Conservation (phyloP, 2,888 invertebrate species). For the Neoitamus cyanurus region DNA sequence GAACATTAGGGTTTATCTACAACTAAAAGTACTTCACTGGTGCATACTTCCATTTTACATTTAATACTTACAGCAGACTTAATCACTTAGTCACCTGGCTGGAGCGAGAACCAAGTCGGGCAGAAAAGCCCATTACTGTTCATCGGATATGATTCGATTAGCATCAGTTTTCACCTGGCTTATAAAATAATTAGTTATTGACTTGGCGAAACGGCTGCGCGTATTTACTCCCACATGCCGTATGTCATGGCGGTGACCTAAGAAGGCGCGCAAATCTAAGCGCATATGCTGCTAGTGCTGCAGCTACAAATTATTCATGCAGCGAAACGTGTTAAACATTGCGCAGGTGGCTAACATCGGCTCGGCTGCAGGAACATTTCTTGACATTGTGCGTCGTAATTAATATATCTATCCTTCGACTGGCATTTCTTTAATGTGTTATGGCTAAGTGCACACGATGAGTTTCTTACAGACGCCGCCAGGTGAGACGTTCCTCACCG, state of each 20-base stretch:
- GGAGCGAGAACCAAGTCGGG: neutral
- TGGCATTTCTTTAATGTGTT: slow-evolving; percentile 30
- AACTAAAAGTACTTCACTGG: no score
- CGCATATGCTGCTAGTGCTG: neutral
- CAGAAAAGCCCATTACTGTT: neutral
- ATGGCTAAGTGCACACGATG: slow-evolving; percentile 10
- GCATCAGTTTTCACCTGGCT: slow-evolving; percentile 14
- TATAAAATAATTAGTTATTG: slow-evolving; percentile 21
- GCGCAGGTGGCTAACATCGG: slow-evolving; percentile 20
- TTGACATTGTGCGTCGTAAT: slow-evolving; percentile 26
- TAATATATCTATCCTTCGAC: slow-evolving; percentile 14
- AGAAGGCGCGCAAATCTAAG: neutral
- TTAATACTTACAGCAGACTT: neutral
- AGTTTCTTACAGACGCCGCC: neutral
- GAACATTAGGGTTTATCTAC: no score
- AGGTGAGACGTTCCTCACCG: neutral
- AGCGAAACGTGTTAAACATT: slow-evolving; percentile 5
- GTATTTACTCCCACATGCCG: neutral
- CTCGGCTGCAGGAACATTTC: slow-evolving; percentile 13
- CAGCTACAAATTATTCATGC: slow-evolving; percentile 21
- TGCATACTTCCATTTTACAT: neutral
- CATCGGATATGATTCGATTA: slow-evolving; percentile 9
- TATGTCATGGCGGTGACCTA: slow-evolving; percentile 14
- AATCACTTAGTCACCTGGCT: neutral
- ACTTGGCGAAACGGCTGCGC: slow-evolving; percentile 1